Evolutionary conservation across 2,113 vertebrate genomes (phyloP), one percentile per base, ranked within the genome.

Genomic region (Bubalus kerabau): DNA sequence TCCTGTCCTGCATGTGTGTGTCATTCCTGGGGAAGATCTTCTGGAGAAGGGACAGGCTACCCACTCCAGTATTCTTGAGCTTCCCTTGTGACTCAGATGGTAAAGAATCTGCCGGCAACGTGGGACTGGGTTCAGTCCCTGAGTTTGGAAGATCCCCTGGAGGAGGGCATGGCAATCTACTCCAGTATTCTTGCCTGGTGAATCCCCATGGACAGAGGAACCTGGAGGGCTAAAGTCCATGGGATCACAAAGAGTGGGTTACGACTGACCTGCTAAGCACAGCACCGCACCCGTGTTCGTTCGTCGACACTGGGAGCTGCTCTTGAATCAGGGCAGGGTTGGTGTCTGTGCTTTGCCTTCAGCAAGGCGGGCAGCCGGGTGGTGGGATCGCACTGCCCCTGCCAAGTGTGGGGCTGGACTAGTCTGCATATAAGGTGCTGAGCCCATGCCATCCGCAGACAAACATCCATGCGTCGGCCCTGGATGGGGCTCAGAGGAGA

Each of bases 231-330:
- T 23, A 1, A 10, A 40, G n/a, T 21, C n/a, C n/a, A 3, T 0
- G n/a, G 9, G 64, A 19, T 12, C 12, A 5, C 67, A 40, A 6
- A 71, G 67, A 12, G 19, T 40, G 64, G 4, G 4, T 71, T 6
- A 23, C 1, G 67, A 3, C 67, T 40, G 67, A 23, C n/a, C 19
- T 6, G 6, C n/a, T 23, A 6, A 71, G 67, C 67, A 12, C n/a
- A 23, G 67, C 19, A 0, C n/a, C 5, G 64, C 64, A 5, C 7
- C 5, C 0, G 2, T 1, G 30, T 30, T 19, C 7, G 48, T 2
- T 52, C 28, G 0, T n/a, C 0, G 1, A 21, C 30, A 12, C 3
- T 6, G 3, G 80, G 48, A n/a, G 30, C 78, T 81, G 17, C 19
- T 12, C 48, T 21, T 12, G 26, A 7, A 4, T 82, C 48, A 23